A percentile compares a stretch with the other conserved stretches of the same genome.
Conservation (phyloP, 2,797 vertebrate species). For the Poecilia gillii region DNA sequence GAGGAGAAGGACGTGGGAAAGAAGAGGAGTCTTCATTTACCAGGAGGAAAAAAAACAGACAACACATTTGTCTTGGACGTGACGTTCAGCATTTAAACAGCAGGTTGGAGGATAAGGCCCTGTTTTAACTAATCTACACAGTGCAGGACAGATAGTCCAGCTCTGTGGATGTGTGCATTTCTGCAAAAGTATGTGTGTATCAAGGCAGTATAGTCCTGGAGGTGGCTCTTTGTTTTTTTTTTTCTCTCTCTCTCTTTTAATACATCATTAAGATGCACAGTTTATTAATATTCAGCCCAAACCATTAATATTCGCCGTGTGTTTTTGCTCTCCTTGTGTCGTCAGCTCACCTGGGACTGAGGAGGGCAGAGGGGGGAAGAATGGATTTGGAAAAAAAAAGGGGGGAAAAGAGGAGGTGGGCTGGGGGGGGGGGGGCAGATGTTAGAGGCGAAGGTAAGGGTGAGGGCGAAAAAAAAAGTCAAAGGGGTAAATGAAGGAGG, state of each 20-base stretch:
- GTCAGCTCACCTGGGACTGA: constrained; percentile 83
- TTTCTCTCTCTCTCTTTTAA: constrained; percentile 20
- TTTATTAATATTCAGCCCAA: constrained; percentile 84
- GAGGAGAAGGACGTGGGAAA: constrained; percentile 80
- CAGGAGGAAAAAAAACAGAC: constrained; percentile 65
- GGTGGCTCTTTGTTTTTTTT: constrained; percentile 61
- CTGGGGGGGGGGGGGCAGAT: constrained; percentile 6
- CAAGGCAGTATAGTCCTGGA: constrained; percentile 42
- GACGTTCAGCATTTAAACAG: constrained; percentile 76
- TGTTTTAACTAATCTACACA: constrained; percentile 78
- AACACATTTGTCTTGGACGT: constrained; percentile 81
- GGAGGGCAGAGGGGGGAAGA: constrained; percentile 65
- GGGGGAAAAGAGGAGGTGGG: background rate
- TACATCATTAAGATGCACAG: constrained; percentile 81
- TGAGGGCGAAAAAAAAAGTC: constrained; percentile 44
- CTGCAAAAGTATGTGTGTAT: constrained; percentile 23
- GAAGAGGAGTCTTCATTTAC: constrained; percentile 80
- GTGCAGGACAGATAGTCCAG: constrained; percentile 70
- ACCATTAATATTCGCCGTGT: constrained; percentile 81
- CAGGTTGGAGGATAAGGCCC: constrained; percentile 73
- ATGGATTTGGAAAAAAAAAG: constrained; percentile 20
- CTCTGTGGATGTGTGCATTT: constrained; percentile 23
- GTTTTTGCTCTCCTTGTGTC: constrained; percentile 82
- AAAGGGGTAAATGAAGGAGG: constrained; percentile 63
- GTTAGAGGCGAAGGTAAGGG: constrained; percentile 21